A percentile compares a stretch with the other conserved stretches of the same genome.
phyloP scores from a whole-genome alignment of 2,113 vertebrate species.

The Etia nguti region DNA sequence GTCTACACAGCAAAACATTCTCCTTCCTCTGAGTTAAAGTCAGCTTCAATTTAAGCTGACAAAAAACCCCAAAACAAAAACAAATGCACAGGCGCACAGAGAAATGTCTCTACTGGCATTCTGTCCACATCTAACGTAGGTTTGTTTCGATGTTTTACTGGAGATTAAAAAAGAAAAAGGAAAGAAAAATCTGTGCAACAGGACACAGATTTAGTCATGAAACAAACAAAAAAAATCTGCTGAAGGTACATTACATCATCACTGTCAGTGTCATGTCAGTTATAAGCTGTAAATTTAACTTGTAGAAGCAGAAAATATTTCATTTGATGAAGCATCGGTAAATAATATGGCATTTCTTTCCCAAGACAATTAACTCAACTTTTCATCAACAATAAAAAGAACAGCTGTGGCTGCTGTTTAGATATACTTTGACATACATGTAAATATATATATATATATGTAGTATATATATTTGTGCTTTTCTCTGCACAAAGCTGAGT shows the following conservation, averaged over 20 bases:
- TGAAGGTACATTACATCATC: background rate
- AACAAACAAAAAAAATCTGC: background rate
- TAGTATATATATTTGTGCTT: background rate
- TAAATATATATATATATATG: background rate
- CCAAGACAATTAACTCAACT: background rate
- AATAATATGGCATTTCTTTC: background rate
- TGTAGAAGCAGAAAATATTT: background rate
- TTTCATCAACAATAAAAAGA: background rate
- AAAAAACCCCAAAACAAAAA: background rate
- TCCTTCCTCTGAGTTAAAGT: background rate
- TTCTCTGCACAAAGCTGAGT: background rate
- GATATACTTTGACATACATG: background rate
- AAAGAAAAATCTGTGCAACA: background rate
- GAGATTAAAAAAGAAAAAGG: background rate
- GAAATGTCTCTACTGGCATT: background rate
- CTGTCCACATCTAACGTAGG: background rate
- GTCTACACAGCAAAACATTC: constrained; percentile 7
- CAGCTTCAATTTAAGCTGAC: background rate
- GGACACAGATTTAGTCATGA: background rate
- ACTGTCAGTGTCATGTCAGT: background rate
- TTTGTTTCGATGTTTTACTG: background rate
- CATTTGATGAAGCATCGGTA: background rate
- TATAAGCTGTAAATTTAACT: background rate
- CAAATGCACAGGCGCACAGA: background rate
- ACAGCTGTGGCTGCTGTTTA: background rate